phyloP scores from a whole-genome alignment of 2,113 vertebrate species.

The Xyliphius kryptos region DNA sequence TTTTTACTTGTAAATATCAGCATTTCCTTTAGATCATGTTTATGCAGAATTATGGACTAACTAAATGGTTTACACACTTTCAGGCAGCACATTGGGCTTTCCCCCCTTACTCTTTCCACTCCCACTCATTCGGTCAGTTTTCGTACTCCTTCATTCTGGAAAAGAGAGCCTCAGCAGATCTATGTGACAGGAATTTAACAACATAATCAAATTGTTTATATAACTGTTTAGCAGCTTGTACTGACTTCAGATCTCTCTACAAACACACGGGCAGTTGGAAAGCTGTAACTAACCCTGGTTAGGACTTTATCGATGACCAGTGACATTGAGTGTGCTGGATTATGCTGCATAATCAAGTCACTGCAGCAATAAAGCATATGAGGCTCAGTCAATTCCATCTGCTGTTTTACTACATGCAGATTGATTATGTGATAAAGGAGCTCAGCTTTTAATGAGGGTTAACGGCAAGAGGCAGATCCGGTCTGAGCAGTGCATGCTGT shows the following conservation, averaged over 20 bases:
- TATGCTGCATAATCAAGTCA: conserved; percentile 77
- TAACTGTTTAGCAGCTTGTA: conserved; percentile 62
- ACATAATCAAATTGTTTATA: conserved; percentile 69
- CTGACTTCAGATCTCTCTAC: background rate
- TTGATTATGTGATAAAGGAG: conserved; percentile 77
- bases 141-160: conserved; percentile 26
- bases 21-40: no score
- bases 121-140: background rate
- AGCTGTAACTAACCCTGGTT: conserved; percentile 75
- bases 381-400: conserved; percentile 86
- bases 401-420: conserved; percentile 80
- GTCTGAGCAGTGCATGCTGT: conserved; percentile 1
- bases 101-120: background rate
- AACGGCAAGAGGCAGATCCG: conserved; percentile 66
- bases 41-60: no score
- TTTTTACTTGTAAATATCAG: no score
- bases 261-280: conserved; percentile 63
- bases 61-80: background rate
- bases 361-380: conserved; percentile 88
- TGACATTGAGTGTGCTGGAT: conserved; percentile 77
- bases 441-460: conserved; percentile 66
- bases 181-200: conserved; percentile 66
- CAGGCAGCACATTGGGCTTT: background rate
- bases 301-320: conserved; percentile 77
- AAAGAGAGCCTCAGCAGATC: conserved; percentile 63